Conservation (phyloP, 2,113 vertebrate species). For the Haemorhous mexicanus region DNA sequence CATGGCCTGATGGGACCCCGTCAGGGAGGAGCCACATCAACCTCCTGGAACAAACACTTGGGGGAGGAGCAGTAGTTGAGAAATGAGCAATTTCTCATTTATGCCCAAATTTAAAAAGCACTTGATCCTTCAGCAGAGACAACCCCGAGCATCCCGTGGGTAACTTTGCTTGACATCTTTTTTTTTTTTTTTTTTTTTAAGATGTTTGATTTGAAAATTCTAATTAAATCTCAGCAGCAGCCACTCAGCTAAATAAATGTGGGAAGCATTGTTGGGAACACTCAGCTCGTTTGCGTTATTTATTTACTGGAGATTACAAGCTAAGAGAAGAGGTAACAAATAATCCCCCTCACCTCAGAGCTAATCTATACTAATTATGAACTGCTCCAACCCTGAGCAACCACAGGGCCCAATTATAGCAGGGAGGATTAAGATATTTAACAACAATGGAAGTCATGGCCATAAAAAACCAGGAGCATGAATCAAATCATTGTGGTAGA, state of each 20-base stretch:
- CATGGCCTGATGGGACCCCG: not conserved
- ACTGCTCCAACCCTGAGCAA: not conserved
- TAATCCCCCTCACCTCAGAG: constrained; percentile 8
- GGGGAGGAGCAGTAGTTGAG: not conserved
- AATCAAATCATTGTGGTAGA: not conserved
- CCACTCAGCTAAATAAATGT: not conserved
- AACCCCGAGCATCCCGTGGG: not conserved
- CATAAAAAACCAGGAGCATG: not conserved
- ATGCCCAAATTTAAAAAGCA: not conserved
- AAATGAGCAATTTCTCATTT: not conserved
- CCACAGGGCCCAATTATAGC: not conserved
- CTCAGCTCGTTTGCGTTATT: constrained; percentile 1
- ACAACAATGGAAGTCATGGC: not conserved
- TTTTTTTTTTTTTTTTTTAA: not conserved
- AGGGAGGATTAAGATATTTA: constrained; percentile 16
- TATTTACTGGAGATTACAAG: constrained; percentile 14
- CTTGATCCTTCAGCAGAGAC: not conserved
- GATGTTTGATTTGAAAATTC: not conserved
- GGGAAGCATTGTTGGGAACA: not conserved
- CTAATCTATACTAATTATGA: constrained; percentile 28
- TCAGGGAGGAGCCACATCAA: not conserved
- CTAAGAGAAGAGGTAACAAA: constrained; percentile 4
- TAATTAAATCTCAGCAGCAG: constrained; percentile 34
- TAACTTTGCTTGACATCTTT: not conserved
- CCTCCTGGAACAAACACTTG: not conserved